Evolutionary conservation across 1,140 invertebrate genomes (phyloP), one percentile per base, ranked within the genome.

Genomic region (Nasonia giraulti): DNA sequence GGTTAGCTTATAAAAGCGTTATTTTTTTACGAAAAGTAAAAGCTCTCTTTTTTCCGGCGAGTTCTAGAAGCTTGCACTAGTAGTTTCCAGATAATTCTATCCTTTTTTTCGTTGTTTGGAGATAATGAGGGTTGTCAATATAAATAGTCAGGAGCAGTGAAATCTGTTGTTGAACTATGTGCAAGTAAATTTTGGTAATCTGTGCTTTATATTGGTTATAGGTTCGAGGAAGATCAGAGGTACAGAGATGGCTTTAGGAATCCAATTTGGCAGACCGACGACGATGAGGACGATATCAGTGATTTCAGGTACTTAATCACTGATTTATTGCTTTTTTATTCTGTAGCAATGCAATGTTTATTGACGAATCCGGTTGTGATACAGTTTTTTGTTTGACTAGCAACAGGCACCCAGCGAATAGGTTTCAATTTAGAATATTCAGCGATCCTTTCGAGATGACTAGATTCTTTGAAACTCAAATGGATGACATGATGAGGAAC

Each of bases 261-360:
- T 87, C 89, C 91, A 37, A 91, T 92, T 87, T 92, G 91, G 91
- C 88, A 90, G 66, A 90, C 86, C 50, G 88, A 91, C 76, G 88
- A 90, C 4, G 89, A 91, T 31, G 90, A 91, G 14, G 88, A 89
- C 47, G 88, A 90, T 79, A 87, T 84, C 23, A 87, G 83, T 84
- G 89, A 91, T 44, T 89, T 89, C 62, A 89, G 89, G 91, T 92
- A 82, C 33, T 2, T 44, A 20, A 78, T 27, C 23, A 44, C 69
- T 14, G 50, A 55, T 74, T 62, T 6, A 62, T 62, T 62, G 20
- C n/a, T 62, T 62, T 62, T 75, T 47, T 69, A 40, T 68, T 68
- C 6, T 20, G 44, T 71, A 81, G 37, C 79, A 50, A 47, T 23
- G 17, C 47, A 47, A 62, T 75, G 17, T 10, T 17, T 84, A 73